Evolutionary conservation across 2,797 vertebrate genomes (phyloP).

Genomic region (Urocyon cinereoargenteus): DNA sequence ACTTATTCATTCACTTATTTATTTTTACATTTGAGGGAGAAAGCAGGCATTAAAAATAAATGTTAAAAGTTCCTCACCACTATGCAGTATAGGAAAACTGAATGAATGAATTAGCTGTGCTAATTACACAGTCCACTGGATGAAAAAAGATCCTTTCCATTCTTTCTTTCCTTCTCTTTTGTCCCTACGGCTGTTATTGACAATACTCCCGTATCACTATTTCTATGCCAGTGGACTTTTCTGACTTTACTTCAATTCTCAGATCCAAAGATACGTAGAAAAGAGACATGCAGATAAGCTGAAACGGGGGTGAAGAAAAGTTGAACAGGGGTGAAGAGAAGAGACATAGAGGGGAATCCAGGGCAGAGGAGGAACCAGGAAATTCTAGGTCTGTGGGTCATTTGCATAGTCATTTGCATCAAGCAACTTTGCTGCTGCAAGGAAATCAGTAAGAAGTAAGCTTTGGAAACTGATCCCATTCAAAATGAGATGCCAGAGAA

Average conservation of each 20-base stretch:
- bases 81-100: neutral
- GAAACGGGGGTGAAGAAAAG: neutral
- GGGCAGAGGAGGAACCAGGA: neutral
- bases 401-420: neutral
- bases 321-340: neutral
- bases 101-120: neutral
- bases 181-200: neutral
- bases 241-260: neutral
- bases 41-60: neutral
- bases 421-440: neutral
- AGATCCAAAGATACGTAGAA: neutral
- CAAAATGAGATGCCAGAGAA: neutral
- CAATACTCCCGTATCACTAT: neutral
- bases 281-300: neutral
- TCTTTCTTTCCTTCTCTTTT: neutral
- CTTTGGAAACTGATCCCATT: neutral
- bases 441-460: neutral
- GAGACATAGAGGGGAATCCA: neutral
- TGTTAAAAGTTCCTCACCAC: neutral
- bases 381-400: neutral
- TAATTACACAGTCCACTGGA: neutral
- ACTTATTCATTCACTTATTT: neutral
- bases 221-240: neutral
- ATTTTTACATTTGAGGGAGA: neutral
- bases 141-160: neutral